Conservation (phyloP, 2,113 vertebrate genomes). For the Orthonyx spaldingii region DNA sequence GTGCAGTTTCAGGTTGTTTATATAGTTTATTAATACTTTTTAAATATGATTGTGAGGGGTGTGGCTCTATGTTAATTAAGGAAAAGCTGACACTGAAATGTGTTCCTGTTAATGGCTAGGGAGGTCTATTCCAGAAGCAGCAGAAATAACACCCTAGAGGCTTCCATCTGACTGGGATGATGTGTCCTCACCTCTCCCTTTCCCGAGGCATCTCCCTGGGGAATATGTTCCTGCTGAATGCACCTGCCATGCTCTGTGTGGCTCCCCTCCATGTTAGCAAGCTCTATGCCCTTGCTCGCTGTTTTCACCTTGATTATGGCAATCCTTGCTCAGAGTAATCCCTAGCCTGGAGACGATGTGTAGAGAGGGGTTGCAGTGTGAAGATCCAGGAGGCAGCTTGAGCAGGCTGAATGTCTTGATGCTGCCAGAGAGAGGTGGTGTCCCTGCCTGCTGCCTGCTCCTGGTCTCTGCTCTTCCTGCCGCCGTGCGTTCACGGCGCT, state of each 20-base stretch:
- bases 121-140: background rate
- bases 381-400: background rate
- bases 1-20: background rate
- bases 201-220: background rate
- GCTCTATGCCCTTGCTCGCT: background rate
- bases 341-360: background rate
- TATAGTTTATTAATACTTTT: background rate
- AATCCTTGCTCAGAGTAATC: background rate
- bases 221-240: background rate
- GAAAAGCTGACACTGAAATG: background rate
- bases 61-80: background rate
- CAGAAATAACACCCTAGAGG: background rate
- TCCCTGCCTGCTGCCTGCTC: background rate
- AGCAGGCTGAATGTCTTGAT: background rate
- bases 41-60: background rate
- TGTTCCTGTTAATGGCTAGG: background rate
- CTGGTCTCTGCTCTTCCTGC: background rate
- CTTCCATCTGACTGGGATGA: background rate
- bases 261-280: background rate
- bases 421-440: background rate
- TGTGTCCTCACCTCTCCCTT: background rate
- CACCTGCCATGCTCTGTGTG: background rate
- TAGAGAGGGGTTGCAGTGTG: accelerated
- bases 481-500: accelerated
- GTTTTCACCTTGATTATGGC: background rate